phyloP scores from a whole-genome alignment of 2,888 invertebrate genomes.

The Molorchus minor region DNA sequence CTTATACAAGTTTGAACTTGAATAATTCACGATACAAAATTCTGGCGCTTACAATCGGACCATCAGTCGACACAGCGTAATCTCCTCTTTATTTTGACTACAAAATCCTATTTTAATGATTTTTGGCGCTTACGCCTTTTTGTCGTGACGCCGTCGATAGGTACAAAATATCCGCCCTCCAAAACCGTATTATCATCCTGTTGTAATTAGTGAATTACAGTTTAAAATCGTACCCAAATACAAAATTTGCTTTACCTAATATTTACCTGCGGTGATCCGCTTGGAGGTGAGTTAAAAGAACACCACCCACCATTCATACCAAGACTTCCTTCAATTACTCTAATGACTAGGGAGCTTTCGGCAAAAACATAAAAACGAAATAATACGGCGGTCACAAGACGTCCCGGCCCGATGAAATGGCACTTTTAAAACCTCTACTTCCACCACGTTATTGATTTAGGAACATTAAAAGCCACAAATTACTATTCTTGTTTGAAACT shows the following conservation, averaged over 20 bases:
- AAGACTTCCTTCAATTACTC: constrained; percentile 44
- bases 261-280: not conserved
- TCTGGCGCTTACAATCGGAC: no score
- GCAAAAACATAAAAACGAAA: constrained; percentile 47
- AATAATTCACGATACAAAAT: no score
- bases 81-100: no score
- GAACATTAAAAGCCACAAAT: constrained; percentile 51
- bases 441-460: constrained; percentile 49
- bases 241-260: not conserved
- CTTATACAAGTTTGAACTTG: no score
- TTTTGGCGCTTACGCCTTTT: no score
- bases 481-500: constrained; percentile 44
- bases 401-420: constrained; percentile 50
- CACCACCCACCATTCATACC: constrained; percentile 26
- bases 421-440: constrained; percentile 45
- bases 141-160: no score
- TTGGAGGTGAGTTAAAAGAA: not conserved
- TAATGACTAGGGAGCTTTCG: constrained; percentile 46
- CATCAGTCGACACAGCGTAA: no score
- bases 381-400: constrained; percentile 47
- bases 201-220: no score
- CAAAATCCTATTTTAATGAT: no score
- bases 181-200: not conserved
- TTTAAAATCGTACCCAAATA: not conserved
- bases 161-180: no score